A percentile compares a stretch with the other conserved stretches of the same genome.
phyloP scores from a whole-genome alignment of 2,113 vertebrate genomes.

The Lynx canadensis region DNA sequence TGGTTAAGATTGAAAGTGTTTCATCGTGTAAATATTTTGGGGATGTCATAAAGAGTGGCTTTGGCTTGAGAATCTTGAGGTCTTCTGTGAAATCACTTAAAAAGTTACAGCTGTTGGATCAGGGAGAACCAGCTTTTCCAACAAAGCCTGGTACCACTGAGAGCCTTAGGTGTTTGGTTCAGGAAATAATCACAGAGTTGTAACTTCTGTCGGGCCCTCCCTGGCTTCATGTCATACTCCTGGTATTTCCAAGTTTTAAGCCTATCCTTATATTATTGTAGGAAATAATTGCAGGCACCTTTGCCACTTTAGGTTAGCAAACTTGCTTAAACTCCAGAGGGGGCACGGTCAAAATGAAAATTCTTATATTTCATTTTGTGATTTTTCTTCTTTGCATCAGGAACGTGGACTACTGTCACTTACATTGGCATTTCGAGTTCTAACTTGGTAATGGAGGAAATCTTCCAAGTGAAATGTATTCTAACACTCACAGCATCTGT shows the following conservation, averaged over 20 bases:
- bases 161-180: conserved; percentile 52
- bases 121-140: conserved; percentile 45
- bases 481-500: neutral
- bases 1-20: conserved; percentile 60
- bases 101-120: conserved; percentile 60
- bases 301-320: neutral
- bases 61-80: conserved; percentile 61
- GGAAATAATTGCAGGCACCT: conserved; percentile 13
- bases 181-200: conserved; percentile 44
- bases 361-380: neutral
- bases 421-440: conserved; percentile 15
- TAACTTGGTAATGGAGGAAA: neutral
- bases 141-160: conserved; percentile 20
- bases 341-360: neutral
- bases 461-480: neutral
- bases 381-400: conserved; percentile 6
- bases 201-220: neutral
- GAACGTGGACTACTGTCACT: neutral
- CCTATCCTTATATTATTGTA: neutral
- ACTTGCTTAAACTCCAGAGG: conserved; percentile 1
- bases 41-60: conserved; percentile 32
- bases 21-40: conserved; percentile 75
- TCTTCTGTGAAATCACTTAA: conserved; percentile 65
- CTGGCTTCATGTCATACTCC: neutral
- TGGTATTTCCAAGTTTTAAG: conserved; percentile 30